These are phyloP conservation scores for Polydrusus tereticollis DNA, from an alignment of 2,888 invertebrate genomes.

Conservation along the genomic window DNA sequence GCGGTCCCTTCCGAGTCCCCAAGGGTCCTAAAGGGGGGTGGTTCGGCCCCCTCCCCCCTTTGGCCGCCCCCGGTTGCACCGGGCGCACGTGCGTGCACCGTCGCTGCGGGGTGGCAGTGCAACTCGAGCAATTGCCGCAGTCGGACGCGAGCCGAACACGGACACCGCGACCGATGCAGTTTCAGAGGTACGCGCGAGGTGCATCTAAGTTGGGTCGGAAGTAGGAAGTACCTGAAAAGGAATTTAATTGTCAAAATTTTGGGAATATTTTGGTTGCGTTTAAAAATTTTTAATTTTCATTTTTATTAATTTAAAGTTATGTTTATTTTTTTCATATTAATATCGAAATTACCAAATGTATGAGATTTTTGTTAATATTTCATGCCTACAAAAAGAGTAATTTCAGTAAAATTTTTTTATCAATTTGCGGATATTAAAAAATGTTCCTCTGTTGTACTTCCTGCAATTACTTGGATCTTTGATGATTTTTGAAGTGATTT, in stretches of 20 bases:
- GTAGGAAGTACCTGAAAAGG: slow-evolving; percentile 32
- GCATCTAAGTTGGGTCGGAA: slow-evolving; percentile 24
- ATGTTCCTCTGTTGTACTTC: background rate
- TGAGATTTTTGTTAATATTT: no score
- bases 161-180: slow-evolving; percentile 44
- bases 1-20: slow-evolving; percentile 43
- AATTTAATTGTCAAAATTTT: slow-evolving; percentile 4
- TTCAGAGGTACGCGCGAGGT: slow-evolving; percentile 45
- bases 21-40: slow-evolving; percentile 39
- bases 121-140: slow-evolving; percentile 40
- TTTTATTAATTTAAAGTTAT: background rate
- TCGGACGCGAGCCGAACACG: slow-evolving; percentile 37
- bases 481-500: background rate
- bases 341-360: no score
- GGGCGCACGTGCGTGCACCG: slow-evolving; percentile 50
- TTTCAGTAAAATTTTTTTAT: no score
- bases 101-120: slow-evolving; percentile 45
- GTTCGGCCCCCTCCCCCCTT: slow-evolving; percentile 32
- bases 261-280: background rate
- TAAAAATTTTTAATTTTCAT: background rate
- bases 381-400: no score
- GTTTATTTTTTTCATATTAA: background rate
- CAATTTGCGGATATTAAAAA: no score
- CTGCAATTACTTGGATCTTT: background rate
- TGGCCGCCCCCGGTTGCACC: slow-evolving; percentile 41